A percentile compares a stretch with the other conserved stretches of the same genome.
These are phyloP conservation scores for Drosophila affinis DNA, from an alignment of 2,888 invertebrate genomes.

Conservation along the genomic window DNA sequence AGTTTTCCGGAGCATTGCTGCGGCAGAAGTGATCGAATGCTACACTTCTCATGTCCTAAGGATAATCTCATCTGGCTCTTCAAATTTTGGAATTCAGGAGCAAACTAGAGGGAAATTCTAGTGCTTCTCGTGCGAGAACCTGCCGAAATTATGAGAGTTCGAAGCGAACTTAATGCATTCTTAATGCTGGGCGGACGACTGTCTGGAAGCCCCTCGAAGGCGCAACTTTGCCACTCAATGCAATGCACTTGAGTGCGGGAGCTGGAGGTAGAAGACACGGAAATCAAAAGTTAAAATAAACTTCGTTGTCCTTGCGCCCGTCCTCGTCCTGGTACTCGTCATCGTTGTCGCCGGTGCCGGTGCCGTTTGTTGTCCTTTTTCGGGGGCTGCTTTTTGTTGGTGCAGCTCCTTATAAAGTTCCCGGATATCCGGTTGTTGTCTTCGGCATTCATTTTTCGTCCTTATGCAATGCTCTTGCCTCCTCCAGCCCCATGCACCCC, in stretches of 20 bases:
- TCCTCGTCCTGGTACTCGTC: constrained; percentile 25
- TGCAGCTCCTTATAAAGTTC: constrained; percentile 76
- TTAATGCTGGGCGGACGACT: constrained; percentile 54
- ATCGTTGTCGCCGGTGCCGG: constrained; percentile 25
- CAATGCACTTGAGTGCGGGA: constrained; percentile 47
- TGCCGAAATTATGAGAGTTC: constrained; percentile 16
- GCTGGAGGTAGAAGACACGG: constrained; percentile 53
- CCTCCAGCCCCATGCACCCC: background rate
- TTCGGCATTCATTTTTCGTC: constrained; percentile 78
- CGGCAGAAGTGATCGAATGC: too few relatives aligned
- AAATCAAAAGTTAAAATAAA: constrained; percentile 78
- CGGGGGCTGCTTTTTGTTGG: constrained; percentile 30
- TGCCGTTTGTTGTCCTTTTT: constrained; percentile 59
- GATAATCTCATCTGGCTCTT: background rate
- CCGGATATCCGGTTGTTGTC: constrained; percentile 81
- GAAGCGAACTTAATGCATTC: constrained; percentile 61
- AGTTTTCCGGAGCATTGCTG: too few relatives aligned
- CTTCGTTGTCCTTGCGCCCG: constrained; percentile 51
- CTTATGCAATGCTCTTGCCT: constrained; percentile 44
- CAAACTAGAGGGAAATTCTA: constrained; percentile 1
- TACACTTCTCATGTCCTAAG: too few relatives aligned
- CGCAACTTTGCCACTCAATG: constrained; percentile 59
- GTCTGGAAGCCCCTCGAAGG: constrained; percentile 40
- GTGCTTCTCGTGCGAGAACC: background rate
- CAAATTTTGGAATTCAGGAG: background rate